A percentile compares a stretch with the other conserved stretches of the same genome.
Conservation (phyloP, 2,113 vertebrate genomes). For the Lampris megalopsis region DNA sequence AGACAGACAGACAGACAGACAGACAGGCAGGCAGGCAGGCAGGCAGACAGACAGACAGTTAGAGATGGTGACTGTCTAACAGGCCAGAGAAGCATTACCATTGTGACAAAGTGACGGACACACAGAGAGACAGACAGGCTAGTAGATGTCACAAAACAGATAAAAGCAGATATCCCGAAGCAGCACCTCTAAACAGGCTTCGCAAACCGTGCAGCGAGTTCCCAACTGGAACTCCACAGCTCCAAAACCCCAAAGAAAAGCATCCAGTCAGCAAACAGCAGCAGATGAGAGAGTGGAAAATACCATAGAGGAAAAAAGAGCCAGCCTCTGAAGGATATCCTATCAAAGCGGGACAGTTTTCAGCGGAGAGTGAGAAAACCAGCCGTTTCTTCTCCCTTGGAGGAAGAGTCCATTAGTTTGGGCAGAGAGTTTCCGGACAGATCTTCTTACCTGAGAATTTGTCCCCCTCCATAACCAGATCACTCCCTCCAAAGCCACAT, state of each 20-base stretch:
- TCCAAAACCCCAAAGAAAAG: constrained; percentile 69
- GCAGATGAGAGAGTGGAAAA: constrained; percentile 79
- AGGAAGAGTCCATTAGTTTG: constrained; percentile 6
- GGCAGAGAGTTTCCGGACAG: constrained; percentile 37
- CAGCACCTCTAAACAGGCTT: constrained; percentile 44
- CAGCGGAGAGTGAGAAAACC: constrained; percentile 10
- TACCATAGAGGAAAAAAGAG: constrained; percentile 67
- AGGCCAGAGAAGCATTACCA: background rate
- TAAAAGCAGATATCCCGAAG: constrained; percentile 39
- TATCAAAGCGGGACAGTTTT: constrained; percentile 22
- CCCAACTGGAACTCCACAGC: constrained; percentile 38
- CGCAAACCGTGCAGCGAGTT: constrained; percentile 48
- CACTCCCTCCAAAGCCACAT: constrained; percentile 88
- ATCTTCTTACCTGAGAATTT: constrained; percentile 94
- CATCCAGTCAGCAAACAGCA: constrained; percentile 78
- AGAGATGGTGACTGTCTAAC: constrained; percentile 1
- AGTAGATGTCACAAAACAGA: constrained; percentile 32
- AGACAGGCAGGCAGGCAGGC: background rate
- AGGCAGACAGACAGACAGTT: background rate
- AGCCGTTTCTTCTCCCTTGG: constrained; percentile 5
- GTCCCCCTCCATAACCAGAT: constrained; percentile 92
- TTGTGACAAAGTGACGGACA: background rate
- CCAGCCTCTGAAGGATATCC: constrained; percentile 49
- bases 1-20: constrained; percentile 17
- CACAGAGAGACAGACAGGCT: constrained; percentile 22